Percentiles rank a stretch among this genome's conserved stretches.
These are phyloP conservation scores for Cremastobaeus sp. DNA, from an alignment of 2,888 invertebrate genomes.

Conservation along the genomic window DNA sequence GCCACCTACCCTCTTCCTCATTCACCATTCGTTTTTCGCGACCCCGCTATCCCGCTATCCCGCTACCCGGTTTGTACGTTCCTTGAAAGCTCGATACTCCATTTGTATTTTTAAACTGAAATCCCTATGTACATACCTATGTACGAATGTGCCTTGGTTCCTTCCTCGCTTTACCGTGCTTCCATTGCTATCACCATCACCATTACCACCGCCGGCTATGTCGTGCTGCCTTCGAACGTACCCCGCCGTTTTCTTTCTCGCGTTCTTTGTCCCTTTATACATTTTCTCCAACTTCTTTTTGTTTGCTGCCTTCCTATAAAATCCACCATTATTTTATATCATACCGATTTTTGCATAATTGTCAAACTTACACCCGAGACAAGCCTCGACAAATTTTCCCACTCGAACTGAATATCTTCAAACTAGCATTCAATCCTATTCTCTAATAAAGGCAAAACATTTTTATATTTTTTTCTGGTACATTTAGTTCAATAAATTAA, in stretches of 20 bases:
- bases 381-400: neutral
- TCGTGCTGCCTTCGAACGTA: conserved; percentile 64
- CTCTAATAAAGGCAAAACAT: too few relatives aligned
- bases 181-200: conserved; percentile 71
- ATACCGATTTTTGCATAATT: conserved; percentile 15
- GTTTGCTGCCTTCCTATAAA: conserved; percentile 52
- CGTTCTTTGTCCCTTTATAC: conserved; percentile 44
- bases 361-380: neutral
- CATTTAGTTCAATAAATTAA: too few relatives aligned
- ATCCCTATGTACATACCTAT: conserved; percentile 72
- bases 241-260: conserved; percentile 49
- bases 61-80: conserved; percentile 66
- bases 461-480: too few relatives aligned
- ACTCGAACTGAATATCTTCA: too few relatives aligned
- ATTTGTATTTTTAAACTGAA: conserved; percentile 78
- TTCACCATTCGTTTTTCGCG: conserved; percentile 57
- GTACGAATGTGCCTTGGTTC: conserved; percentile 67
- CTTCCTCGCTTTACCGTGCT: conserved; percentile 42
- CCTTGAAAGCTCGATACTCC: conserved; percentile 77
- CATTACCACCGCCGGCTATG: conserved; percentile 63
- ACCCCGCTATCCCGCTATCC: conserved; percentile 58
- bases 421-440: too few relatives aligned
- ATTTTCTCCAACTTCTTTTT: conserved; percentile 26
- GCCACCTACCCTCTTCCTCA: conserved; percentile 51
- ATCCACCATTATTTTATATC: conserved; percentile 44